These are phyloP conservation scores for Triplophysa bombifrons DNA, from an alignment of 2,797 vertebrate species.

Conservation along the genomic window DNA sequence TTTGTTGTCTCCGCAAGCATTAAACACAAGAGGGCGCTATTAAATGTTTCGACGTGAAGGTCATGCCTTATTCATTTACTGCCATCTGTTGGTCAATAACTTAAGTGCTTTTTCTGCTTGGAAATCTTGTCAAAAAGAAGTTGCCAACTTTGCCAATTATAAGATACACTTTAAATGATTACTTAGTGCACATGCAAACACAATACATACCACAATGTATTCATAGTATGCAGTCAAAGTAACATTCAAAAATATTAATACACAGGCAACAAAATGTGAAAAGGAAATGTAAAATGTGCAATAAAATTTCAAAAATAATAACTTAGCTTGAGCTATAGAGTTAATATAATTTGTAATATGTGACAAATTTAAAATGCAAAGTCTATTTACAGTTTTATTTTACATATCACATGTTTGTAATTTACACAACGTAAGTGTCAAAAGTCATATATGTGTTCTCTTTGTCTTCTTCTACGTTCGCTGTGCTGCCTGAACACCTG, in stretches of 20 bases:
- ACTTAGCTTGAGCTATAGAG: background rate
- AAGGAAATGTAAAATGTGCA: too few species aligned
- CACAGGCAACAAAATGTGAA: too few species aligned
- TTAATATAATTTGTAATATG: background rate
- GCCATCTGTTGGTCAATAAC: constrained; percentile 8
- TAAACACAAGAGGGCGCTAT: constrained; percentile 29
- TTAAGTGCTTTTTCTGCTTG: background rate
- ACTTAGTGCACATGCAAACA: background rate
- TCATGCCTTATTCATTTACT: background rate
- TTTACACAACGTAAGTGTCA: background rate
- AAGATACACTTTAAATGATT: background rate
- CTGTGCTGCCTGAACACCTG: background rate
- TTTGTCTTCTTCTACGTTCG: constrained; percentile 4
- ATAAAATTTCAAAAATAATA: too few species aligned
- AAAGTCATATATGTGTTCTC: background rate
- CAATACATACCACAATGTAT: too few species aligned
- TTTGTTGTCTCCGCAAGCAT: constrained; percentile 9
- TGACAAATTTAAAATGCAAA: background rate
- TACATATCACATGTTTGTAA: background rate
- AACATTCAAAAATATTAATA: background rate
- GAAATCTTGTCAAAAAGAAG: background rate
- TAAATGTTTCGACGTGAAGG: background rate
- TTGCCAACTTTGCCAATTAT: background rate
- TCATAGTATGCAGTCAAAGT: background rate
- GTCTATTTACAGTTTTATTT: background rate